Evolutionary conservation across 1,140 invertebrate genomes (phyloP).

Genomic region (Zaprionus taronus): DNA sequence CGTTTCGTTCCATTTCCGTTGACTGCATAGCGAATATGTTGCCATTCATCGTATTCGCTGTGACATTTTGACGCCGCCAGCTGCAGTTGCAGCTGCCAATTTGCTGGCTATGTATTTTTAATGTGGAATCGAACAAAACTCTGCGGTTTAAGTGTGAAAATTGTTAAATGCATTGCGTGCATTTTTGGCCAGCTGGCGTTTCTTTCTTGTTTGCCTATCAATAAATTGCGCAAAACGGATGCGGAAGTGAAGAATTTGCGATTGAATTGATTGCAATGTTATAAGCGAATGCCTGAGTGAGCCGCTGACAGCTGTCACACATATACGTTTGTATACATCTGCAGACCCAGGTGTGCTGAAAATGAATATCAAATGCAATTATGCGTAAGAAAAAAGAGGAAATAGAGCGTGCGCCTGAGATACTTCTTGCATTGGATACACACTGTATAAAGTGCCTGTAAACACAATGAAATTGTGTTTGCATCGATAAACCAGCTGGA

Average conservation of each 20-base stretch:
- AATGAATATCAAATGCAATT: conserved; percentile 59
- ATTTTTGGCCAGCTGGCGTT: conserved; percentile 13
- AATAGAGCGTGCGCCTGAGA: background rate
- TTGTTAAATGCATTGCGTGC: conserved; percentile 51
- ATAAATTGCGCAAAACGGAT: conserved; percentile 60
- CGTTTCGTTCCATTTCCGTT: conserved; percentile 13
- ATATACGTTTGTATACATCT: background rate
- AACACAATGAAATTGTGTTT: conserved; percentile 76
- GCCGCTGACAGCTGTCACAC: background rate
- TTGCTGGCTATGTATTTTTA: conserved; percentile 72
- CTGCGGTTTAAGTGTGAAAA: conserved; percentile 78
- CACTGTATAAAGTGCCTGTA: conserved; percentile 63
- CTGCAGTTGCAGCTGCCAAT: conserved; percentile 57
- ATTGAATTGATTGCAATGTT: conserved; percentile 76
- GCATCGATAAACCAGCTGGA: conserved; percentile 57
- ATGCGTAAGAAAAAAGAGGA: conserved; percentile 10
- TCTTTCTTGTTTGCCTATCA: conserved; percentile 42
- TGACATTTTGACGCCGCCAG: conserved; percentile 69
- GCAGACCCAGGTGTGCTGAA: conserved; percentile 20
- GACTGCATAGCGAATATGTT: conserved; percentile 53
- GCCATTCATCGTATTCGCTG: conserved; percentile 47
- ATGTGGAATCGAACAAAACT: conserved; percentile 75
- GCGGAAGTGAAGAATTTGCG: conserved; percentile 73
- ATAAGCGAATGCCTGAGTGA: conserved; percentile 17
- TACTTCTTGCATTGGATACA: conserved; percentile 9